phyloP scores from a whole-genome alignment of 2,888 invertebrate species.

The Lycophotia porphyrea region DNA sequence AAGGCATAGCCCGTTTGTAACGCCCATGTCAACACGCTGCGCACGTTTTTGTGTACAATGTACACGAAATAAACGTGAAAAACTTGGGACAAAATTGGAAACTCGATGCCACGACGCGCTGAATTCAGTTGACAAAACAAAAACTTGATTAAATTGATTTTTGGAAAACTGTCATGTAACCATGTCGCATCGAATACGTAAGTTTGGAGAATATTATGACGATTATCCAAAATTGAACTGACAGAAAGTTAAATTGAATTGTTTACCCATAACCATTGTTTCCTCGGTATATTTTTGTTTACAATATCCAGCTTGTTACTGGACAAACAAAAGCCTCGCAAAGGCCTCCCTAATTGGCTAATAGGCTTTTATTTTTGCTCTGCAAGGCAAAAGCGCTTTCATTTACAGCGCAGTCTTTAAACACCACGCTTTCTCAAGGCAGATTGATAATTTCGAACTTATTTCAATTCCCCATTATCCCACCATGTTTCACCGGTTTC shows the following conservation, averaged over 20 bases:
- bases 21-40: background rate
- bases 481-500: no score
- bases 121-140: background rate
- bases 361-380: background rate
- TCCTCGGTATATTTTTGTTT: background rate
- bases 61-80: background rate
- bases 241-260: background rate
- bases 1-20: background rate
- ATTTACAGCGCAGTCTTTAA: background rate
- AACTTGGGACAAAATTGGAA: background rate
- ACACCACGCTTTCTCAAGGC: background rate
- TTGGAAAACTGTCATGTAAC: background rate
- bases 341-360: no score
- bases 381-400: background rate
- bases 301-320: background rate
- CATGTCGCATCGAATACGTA: background rate
- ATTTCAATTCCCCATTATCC: background rate
- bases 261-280: background rate
- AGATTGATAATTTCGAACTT: background rate
- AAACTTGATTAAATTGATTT: slow-evolving; percentile 1
- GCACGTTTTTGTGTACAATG: background rate
- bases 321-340: background rate
- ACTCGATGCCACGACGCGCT: background rate
- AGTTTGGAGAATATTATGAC: background rate
- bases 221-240: background rate